Percentiles rank a stretch among this genome's conserved stretches.
Conservation (phyloP, 2,888 invertebrate genomes). For the Brassicogethes aeneus region DNA sequence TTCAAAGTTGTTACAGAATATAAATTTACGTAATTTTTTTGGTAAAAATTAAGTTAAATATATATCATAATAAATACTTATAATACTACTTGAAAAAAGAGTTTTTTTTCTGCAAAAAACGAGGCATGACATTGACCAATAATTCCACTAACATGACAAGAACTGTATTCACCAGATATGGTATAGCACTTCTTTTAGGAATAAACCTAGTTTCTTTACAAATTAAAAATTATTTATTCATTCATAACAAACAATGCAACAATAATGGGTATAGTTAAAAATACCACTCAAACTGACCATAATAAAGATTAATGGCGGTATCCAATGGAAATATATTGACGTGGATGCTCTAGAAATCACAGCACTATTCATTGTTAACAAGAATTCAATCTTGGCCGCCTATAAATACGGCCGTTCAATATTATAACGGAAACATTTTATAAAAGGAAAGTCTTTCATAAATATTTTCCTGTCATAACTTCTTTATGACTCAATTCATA, state of each 20-base stretch:
- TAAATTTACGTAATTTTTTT: too few species aligned
- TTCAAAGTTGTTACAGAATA: too few species aligned
- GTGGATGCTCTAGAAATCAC: conserved; percentile 11
- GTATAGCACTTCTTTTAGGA: too few species aligned
- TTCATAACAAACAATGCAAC: conserved; percentile 6
- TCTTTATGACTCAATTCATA: conserved; percentile 25
- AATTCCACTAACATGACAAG: too few species aligned
- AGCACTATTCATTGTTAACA: conserved; percentile 23
- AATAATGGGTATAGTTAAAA: conserved; percentile 11
- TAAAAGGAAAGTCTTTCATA: conserved; percentile 25
- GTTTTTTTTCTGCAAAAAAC: too few species aligned
- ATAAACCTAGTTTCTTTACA: too few species aligned
- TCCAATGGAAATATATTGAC: conserved; percentile 23
- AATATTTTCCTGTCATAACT: conserved; percentile 27
- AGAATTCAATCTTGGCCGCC: conserved; percentile 25
- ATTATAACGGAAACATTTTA: conserved; percentile 26
- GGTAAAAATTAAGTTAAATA: too few species aligned
- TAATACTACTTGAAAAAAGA: too few species aligned
- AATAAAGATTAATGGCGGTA: conserved; percentile 25
- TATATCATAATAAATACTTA: too few species aligned
- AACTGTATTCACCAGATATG: too few species aligned
- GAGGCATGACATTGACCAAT: too few species aligned
- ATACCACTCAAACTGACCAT: conserved; percentile 21
- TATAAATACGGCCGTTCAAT: conserved; percentile 23
- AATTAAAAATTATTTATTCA: too few species aligned